Conservation (phyloP, 2,797 vertebrate genomes). For the Squalus acanthias region DNA sequence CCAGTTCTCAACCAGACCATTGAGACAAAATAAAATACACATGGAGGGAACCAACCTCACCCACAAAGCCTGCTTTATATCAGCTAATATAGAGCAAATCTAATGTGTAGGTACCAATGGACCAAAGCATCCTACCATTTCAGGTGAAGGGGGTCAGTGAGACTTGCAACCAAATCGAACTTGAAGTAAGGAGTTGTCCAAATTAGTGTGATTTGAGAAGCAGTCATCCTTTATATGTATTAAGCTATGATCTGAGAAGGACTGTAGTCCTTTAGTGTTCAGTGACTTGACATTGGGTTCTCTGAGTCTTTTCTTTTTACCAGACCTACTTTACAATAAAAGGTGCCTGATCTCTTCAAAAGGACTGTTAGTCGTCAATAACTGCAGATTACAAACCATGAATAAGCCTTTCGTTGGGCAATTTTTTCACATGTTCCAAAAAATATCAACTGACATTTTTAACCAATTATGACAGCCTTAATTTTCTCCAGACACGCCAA, state of each 20-base stretch:
- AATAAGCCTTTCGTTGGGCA: background rate
- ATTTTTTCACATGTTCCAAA: background rate
- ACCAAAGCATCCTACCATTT: background rate
- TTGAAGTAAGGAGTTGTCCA: background rate
- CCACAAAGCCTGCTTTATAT: background rate
- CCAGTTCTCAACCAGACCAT: background rate
- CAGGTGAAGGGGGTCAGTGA: background rate
- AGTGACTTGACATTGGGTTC: background rate
- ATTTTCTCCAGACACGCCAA: background rate
- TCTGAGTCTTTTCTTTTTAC: background rate
- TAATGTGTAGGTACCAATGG: background rate
- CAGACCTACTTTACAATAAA: background rate
- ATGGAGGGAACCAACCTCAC: background rate
- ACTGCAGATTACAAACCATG: background rate
- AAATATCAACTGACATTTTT: background rate
- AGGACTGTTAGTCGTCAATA: background rate
- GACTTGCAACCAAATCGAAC: background rate
- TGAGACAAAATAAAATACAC: background rate
- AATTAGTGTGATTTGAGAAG: background rate
- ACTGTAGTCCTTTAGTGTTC: background rate
- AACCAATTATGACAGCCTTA: background rate
- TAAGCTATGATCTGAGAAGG: background rate
- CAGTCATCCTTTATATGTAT: background rate
- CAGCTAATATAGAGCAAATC: background rate
- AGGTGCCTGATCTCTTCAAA: background rate